Evolutionary conservation across 2,113 vertebrate genomes (phyloP).

Genomic region (Nothobranchius kuhntae): DNA sequence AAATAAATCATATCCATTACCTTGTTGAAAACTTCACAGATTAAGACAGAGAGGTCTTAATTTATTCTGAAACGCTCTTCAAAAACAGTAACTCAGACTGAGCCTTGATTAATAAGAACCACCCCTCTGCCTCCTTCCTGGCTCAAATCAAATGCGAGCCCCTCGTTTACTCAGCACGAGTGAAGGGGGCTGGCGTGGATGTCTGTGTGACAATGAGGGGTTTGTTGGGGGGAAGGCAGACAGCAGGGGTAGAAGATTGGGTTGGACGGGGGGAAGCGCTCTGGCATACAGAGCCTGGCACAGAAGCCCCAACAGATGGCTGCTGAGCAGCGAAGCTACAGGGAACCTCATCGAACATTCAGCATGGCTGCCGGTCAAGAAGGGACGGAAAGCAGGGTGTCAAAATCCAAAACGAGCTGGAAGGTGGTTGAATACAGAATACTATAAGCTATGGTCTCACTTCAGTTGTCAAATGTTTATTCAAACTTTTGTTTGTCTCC

Average conservation of each 20-base stretch:
- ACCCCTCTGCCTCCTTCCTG: conserved; percentile 20
- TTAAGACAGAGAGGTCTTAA: conserved; percentile 54
- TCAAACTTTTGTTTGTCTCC: too few relatives aligned
- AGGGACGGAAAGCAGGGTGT: conserved; percentile 4
- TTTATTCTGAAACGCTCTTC: conserved; percentile 43
- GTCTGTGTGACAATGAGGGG: conserved; percentile 66
- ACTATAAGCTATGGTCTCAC: too few relatives aligned
- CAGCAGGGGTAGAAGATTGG: conserved; percentile 62
- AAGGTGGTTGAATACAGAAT: too few relatives aligned
- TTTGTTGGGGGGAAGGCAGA: conserved; percentile 66
- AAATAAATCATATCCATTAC: too few relatives aligned
- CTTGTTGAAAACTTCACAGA: not conserved
- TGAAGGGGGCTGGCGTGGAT: conserved; percentile 27
- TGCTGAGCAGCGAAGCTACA: conserved; percentile 62
- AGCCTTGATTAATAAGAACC: conserved; percentile 42
- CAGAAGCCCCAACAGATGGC: conserved; percentile 75
- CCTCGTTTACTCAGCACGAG: conserved; percentile 49
- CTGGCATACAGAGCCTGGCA: conserved; percentile 72
- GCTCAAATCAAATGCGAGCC: conserved; percentile 43
- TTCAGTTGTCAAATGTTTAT: too few relatives aligned
- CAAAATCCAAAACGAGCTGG: not conserved
- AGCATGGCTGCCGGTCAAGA: conserved; percentile 38
- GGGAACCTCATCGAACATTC: conserved; percentile 56
- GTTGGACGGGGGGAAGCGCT: conserved; percentile 45
- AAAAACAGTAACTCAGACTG: conserved; percentile 8